Base-by-base conservation (phyloP, 2,888 invertebrate genomes). In the Scaptomyza parva region DNA sequence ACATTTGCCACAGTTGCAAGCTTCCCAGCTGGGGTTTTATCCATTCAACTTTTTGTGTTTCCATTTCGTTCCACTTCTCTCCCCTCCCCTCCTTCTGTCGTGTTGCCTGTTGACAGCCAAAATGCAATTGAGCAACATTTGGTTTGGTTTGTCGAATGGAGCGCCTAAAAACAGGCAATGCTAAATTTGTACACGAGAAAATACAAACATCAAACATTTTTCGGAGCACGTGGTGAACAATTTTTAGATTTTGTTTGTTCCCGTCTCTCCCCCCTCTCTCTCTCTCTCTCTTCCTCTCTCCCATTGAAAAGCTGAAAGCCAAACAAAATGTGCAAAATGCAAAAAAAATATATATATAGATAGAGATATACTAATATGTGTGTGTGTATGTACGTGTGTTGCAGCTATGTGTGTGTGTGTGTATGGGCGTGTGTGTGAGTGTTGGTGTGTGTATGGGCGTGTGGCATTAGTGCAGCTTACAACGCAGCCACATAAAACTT, bases 271-370 rank as follows among this genome's bases (percentile, higher is more conserved):
- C n/a, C n/a, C n/a, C n/a, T n/a, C n/a, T n/a, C n/a, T n/a, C n/a
- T n/a, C n/a, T n/a, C n/a, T n/a, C n/a, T n/a, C n/a, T n/a, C n/a
- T n/a, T n/a, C n/a, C n/a, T n/a, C n/a, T n/a, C n/a, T n/a, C n/a
- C n/a, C 9, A 44, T 52, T 58, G 37, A 1, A 76, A 74, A 84
- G 76, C 81, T 61, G 70, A 60, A 74, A 71, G 50, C 65, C 70
- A 71, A 81, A 78, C 82, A 78, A 76, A 76, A 78, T 78, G 66
- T 43, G 28, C 33, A 55, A 72, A 71, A 70, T 67, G 51, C 7
- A 9, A 24, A 14, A 1, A 26, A 63, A 73, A 67, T 59, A 68
- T 48, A 62, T 53, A 59, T 14, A 58, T 30, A 26, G 35, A 28
- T 17, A 62, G 39, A 61, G 58, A 51, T 58, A 33, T 40, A 35